Base-by-base conservation (phyloP, 2,888 invertebrate species). In the Hanleya hanleyi region DNA sequence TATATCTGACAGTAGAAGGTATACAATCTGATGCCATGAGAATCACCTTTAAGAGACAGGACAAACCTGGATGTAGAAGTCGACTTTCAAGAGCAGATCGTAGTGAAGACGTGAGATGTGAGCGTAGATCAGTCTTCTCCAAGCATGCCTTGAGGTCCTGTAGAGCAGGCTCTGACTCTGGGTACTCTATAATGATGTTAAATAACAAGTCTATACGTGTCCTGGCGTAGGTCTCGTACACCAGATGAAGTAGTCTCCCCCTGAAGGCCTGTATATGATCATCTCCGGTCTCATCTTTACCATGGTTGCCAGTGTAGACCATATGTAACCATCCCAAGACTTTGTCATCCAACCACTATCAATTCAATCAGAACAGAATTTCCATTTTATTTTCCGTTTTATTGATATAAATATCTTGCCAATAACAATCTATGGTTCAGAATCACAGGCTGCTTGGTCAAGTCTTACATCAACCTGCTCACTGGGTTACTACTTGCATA, bases 171-270 rank as follows among this genome's bases (percentile, higher is more conserved):
- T 96, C 94, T 0, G 98, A 98, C 83, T 98, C 98, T 0, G 98
- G 98, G 92, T 95, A 98, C 90, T 98, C 98, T 82, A 98, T 97
- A 70, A 98, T 97, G 74, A 98, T 98, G 86, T 96, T 96, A 89
- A 98, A 98, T 68, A 98, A 93, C 89, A 98, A 97, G 81, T 96
- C 95, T 78, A 97, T 97, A 69, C 97, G 93, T 67, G 95, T 93
- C 89, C 94, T 94, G 7, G 97, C 97, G 86, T 97, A 98, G 37
- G 95, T 95, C 88, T 97, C 96, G 87, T 95, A 96, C 77, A 98
- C 92, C 88, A 94, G 95, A 88, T 96, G 95, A 35, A 93, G 93
- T 26, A 97, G 91, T 66, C 90, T 86, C 67, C 88, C 89, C 78
- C 89, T 85, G 76, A 87, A 88, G 35, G 86, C 84, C 12, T 78